Evolutionary conservation across 2,113 vertebrate species (phyloP).

Genomic region (Syrmaticus mikado): DNA sequence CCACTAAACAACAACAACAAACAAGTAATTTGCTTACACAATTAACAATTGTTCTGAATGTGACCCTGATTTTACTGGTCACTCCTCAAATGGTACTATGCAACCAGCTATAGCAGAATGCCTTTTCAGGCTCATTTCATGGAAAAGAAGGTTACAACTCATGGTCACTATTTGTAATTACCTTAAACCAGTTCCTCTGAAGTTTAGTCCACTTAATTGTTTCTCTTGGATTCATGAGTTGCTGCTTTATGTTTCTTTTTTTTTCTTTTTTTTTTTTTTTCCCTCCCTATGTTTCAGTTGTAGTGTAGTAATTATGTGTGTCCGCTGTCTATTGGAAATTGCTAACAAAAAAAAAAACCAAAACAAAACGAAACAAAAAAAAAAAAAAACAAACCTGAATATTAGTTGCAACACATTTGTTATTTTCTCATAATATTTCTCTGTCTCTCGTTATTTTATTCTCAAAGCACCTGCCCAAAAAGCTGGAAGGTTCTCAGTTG

Average conservation of each 20-base stretch:
- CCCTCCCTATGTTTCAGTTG: no score
- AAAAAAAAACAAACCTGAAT: no score
- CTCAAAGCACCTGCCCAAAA: neutral
- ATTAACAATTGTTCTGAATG: constrained; percentile 2
- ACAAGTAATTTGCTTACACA: neutral
- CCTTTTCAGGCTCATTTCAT: neutral
- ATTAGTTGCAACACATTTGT: neutral
- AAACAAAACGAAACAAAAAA: no score
- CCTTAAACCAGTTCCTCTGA: neutral
- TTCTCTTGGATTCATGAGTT: neutral
- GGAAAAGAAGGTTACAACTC: neutral
- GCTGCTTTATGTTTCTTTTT: neutral
- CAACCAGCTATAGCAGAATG: neutral
- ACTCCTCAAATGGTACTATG: neutral
- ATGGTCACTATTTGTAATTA: neutral
- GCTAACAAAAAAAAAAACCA: neutral
- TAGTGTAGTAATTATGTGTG: neutral
- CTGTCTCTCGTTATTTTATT: no score
- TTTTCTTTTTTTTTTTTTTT: no score
- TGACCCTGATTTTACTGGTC: constrained; percentile 2
- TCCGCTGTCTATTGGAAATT: neutral
- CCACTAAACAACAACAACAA: neutral
- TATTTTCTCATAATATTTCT: neutral
- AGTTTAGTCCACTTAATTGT: neutral
- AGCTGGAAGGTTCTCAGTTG: neutral